Evolutionary conservation across 2,888 invertebrate species (phyloP).

Genomic region (Cheilosia pagana): DNA sequence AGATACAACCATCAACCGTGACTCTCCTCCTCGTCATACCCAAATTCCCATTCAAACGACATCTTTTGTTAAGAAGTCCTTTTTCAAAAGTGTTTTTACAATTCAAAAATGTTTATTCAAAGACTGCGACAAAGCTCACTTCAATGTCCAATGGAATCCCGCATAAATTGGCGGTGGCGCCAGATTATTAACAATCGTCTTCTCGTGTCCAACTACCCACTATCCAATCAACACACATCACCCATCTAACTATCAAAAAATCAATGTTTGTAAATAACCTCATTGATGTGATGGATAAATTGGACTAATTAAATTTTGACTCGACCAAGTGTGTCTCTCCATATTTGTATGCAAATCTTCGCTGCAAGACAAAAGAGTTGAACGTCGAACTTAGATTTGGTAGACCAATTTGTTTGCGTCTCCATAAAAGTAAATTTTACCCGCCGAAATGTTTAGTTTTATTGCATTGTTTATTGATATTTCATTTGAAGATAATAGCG

Average conservation of each 20-base stretch:
- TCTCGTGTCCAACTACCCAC: background rate
- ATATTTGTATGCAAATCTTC: constrained; percentile 43
- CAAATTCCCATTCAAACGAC: too few relatives aligned
- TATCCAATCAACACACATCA: constrained; percentile 1
- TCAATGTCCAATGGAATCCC: too few relatives aligned
- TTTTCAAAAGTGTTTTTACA: too few relatives aligned
- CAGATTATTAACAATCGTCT: too few relatives aligned
- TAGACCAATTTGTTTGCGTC: constrained; percentile 46
- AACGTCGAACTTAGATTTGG: constrained; percentile 35
- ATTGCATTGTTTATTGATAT: background rate
- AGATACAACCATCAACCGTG: too few relatives aligned
- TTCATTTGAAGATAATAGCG: background rate
- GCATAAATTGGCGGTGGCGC: background rate
- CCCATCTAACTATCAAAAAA: background rate
- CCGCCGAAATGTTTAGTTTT: constrained; percentile 19
- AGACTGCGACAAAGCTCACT: too few relatives aligned
- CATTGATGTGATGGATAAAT: background rate
- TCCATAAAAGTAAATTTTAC: constrained; percentile 48
- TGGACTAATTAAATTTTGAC: constrained; percentile 11
- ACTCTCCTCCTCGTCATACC: too few relatives aligned
- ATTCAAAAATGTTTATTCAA: too few relatives aligned
- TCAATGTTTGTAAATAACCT: background rate
- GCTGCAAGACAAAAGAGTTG: constrained; percentile 56
- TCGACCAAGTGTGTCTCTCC: constrained; percentile 23
- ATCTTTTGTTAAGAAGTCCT: too few relatives aligned